Percentiles rank a stretch among this genome's conserved stretches.
Conservation (phyloP, 2,888 invertebrate species). For the Seira ritae region DNA sequence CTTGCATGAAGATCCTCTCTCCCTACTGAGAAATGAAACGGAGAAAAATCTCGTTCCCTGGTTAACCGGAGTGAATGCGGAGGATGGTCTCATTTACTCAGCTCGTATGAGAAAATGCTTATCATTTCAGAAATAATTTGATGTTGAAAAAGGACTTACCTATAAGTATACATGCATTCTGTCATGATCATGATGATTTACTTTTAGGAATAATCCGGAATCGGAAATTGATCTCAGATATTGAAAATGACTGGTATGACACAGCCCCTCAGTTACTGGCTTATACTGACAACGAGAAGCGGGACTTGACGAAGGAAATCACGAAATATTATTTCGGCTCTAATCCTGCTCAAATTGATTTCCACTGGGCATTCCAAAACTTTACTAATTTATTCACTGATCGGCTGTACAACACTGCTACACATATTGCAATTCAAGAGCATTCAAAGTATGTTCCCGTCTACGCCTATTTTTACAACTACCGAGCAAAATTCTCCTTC, state of each 20-base stretch:
- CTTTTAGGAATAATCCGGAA: conserved; percentile 63
- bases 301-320: conserved; percentile 38
- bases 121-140: conserved; percentile 23
- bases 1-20: conserved; percentile 64
- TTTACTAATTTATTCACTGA: conserved; percentile 68
- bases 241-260: conserved; percentile 62
- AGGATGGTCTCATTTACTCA: conserved; percentile 68
- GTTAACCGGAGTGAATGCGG: conserved; percentile 66
- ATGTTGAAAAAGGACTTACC: too few species aligned
- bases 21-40: conserved; percentile 57
- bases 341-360: conserved; percentile 47
- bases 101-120: conserved; percentile 47
- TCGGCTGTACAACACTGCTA: conserved; percentile 64
- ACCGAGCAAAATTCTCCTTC: conserved; percentile 61
- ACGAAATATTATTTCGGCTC: conserved; percentile 60
- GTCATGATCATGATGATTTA: too few species aligned
- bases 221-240: conserved; percentile 50
- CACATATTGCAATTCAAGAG: conserved; percentile 57
- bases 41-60: conserved; percentile 63
- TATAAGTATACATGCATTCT: too few species aligned
- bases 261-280: conserved; percentile 58
- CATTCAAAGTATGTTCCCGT: conserved; percentile 60
- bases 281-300: conserved; percentile 51
- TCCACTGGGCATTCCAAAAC: conserved; percentile 59
- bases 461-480: conserved; percentile 65